Conservation (phyloP, 2,113 vertebrate genomes). For the Dolichallabes microphthalmus region DNA sequence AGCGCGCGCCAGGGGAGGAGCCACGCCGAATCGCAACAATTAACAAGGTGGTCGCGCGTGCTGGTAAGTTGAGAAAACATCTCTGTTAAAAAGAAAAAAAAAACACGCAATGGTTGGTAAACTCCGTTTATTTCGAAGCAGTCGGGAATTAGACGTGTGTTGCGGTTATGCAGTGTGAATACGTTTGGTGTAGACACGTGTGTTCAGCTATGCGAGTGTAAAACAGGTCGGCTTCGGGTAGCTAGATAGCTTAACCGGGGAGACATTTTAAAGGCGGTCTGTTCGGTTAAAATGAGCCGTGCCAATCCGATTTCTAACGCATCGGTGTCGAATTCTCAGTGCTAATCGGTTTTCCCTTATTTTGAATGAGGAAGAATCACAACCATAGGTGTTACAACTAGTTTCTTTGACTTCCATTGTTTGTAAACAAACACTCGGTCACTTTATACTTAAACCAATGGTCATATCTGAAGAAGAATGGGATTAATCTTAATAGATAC, state of each 20-base stretch:
- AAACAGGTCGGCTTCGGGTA: neutral
- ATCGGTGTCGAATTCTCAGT: neutral
- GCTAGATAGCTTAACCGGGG: neutral
- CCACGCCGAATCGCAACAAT: neutral
- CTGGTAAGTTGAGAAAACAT: neutral
- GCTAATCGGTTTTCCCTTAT: neutral
- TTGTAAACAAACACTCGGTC: neutral
- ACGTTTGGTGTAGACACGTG: neutral
- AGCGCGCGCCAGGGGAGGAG: neutral
- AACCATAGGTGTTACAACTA: neutral
- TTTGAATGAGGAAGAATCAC: neutral
- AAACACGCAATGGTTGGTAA: neutral
- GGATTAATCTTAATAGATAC: neutral
- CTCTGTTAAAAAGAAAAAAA: neutral
- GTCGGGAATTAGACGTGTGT: too few relatives aligned
- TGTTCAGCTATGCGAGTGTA: neutral
- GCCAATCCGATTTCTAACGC: neutral
- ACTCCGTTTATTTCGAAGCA: neutral
- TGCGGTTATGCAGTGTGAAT: neutral
- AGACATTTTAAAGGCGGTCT: neutral
- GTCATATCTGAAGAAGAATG: neutral
- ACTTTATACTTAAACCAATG: neutral
- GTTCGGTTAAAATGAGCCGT: neutral
- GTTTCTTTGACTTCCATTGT: neutral
- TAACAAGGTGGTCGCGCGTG: neutral